A percentile compares a stretch with the other conserved stretches of the same genome.
These are phyloP conservation scores for Colletes gigas DNA, from an alignment of 1,140 invertebrate genomes.

Conservation along the genomic window DNA sequence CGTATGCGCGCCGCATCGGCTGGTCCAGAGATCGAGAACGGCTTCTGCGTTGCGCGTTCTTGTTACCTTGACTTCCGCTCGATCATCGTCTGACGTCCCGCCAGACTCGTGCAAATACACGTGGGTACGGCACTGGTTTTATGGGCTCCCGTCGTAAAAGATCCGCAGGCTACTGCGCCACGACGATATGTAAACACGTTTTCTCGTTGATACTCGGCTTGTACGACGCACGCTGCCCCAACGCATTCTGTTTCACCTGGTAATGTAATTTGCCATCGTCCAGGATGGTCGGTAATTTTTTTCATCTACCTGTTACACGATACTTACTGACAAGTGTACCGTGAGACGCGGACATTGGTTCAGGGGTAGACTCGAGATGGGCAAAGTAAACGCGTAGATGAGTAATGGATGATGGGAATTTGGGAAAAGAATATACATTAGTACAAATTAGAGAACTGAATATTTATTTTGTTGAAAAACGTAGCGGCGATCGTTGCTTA, in stretches of 20 bases:
- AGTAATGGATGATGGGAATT: too few relatives aligned
- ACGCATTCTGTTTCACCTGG: conserved; percentile 18
- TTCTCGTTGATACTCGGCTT: conserved; percentile 52
- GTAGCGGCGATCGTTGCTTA: too few relatives aligned
- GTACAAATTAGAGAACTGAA: too few relatives aligned
- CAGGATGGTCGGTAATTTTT: neutral
- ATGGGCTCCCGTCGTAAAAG: conserved; percentile 53
- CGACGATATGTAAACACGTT: conserved; percentile 57
- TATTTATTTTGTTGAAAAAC: too few relatives aligned
- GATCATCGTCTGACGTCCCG: conserved; percentile 18
- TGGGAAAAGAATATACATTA: too few relatives aligned
- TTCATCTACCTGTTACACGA: conserved; percentile 9
- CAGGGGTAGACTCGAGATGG: neutral
- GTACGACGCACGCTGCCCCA: conserved; percentile 37
- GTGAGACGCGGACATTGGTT: neutral
- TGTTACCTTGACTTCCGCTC: conserved; percentile 33
- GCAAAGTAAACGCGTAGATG: too few relatives aligned
- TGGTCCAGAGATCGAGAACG: neutral
- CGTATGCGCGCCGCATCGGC: neutral
- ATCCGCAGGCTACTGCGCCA: conserved; percentile 38
- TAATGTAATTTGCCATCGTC: conserved; percentile 33
- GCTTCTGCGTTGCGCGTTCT: conserved; percentile 4
- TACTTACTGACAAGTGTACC: neutral
- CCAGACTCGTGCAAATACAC: conserved; percentile 19
- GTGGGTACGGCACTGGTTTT: conserved; percentile 43